Evolutionary conservation across 2,888 invertebrate species (phyloP).

Genomic region (Drosophila atroscutellata): DNA sequence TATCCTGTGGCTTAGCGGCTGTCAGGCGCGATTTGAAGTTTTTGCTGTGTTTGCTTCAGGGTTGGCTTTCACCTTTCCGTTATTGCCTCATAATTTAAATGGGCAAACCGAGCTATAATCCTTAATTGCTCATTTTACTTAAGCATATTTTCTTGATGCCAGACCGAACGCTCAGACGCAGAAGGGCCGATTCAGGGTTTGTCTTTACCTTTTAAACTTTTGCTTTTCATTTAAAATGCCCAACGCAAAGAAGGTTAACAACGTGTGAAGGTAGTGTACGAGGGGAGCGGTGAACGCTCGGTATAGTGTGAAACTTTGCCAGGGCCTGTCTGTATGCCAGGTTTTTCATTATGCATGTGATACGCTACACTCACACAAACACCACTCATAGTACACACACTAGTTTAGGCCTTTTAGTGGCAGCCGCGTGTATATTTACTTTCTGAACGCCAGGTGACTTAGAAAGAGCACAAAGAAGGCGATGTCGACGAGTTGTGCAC

Average conservation of each 20-base stretch:
- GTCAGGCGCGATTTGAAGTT: constrained; percentile 44
- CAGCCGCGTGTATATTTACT: constrained; percentile 62
- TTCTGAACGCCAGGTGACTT: constrained; percentile 24
- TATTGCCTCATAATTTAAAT: constrained; percentile 71
- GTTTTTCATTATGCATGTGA: constrained; percentile 70
- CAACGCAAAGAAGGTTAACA: constrained; percentile 73
- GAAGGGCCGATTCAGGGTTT: constrained; percentile 2
- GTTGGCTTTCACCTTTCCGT: constrained; percentile 42
- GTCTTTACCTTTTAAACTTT: constrained; percentile 46
- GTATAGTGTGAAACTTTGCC: constrained; percentile 62
- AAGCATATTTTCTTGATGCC: constrained; percentile 68
- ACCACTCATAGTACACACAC: constrained; percentile 21
- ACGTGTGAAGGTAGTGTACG: constrained; percentile 2
- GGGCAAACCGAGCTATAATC: constrained; percentile 75
- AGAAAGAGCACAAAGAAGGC: constrained; percentile 49
- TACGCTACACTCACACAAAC: constrained; percentile 18
- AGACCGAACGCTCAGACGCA: constrained; percentile 6
- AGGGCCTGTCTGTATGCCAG: constrained; percentile 53
- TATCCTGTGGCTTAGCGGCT: constrained; percentile 33
- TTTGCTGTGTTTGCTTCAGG: constrained; percentile 23
- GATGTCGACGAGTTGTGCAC: constrained; percentile 61
- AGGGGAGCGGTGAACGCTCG: not conserved
- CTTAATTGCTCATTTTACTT: constrained; percentile 78
- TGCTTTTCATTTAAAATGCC: constrained; percentile 74
- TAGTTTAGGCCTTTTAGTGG: constrained; percentile 70